Base-by-base conservation (phyloP, 2,797 vertebrate genomes). In the Myotis planiceps region DNA sequence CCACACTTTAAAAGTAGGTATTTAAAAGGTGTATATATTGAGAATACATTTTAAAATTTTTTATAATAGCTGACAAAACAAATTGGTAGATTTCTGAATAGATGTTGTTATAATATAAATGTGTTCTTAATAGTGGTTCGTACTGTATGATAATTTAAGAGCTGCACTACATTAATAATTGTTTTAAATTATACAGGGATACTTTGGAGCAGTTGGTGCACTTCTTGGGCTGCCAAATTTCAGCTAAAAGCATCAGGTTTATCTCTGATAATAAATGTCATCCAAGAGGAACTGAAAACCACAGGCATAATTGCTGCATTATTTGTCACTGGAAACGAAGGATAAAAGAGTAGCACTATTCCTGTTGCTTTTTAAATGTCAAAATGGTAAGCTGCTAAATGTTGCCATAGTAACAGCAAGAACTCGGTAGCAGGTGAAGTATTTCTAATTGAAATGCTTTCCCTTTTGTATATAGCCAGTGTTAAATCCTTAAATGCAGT, bases 191-290 rank as follows among this genome's bases (percentile, higher is more conserved):
- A 13, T 66, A 95, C 98, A 99, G 99, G 99, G 99, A 19, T 99
- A 99, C 97, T 99, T 99, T 49, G 99, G 99, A 98, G 99, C 99
- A 78, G 99, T 99, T 68, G 99, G 99, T 97, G 99, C 99, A 95
- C 99, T 99, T 93, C 98, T 99, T 25, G 99, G 99, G 75, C 98
- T 99, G 96, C 98, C 99, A 96, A 99, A 99, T 97, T 99, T 99
- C 98, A 99, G 98, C 96, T 99, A 97, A 98, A 95, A 95, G 45
- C 88, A 21, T 92, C 81, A 34, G 97, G 93, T 86, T 86, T 97
- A 87, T 39, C 95, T 98, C 86, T 96, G 92, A 96, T 96, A 94
- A 95, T 66, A 96, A 78, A 85, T 94, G 3, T 93, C 91, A 94
- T 96, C 87, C 92, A 97, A 75, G 90, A 96, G 89, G 92, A 97